Base-by-base conservation (phyloP, 2,888 invertebrate genomes). In the Actias luna region DNA sequence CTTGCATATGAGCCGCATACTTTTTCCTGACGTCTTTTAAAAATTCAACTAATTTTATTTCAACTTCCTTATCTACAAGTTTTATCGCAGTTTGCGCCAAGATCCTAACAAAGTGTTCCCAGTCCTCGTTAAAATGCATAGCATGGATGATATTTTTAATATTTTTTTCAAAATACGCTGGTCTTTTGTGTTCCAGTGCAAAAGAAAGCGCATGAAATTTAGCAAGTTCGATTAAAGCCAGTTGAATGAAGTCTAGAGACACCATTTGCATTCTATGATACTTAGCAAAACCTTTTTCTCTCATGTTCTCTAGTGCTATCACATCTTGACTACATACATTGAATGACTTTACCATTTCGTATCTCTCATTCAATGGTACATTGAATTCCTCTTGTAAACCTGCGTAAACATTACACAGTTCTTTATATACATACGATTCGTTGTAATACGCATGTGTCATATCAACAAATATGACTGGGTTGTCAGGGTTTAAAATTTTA, bases 351-450 rank as follows among this genome's bases (percentile, higher is more conserved):
- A 71, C 67, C 5, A 66, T 63, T 39, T 67, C 69, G 50, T 69
- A 77, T 59, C 67, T 67, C 27, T 75, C 73, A 46, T 64, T 55
- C 1, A 8, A 1, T 0, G 77, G 71, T 7, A 80, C 16, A 5
- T 63, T 31, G 0, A 61, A 64, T 61, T 76, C 70, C 2, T 71
- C 67, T 67, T 80, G 75, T 52, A 85, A 33, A 42, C 71, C 68
- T 0, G 64, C 59, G 8, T 69, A 79, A 29, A 78, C 42, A 29
- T 64, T 61, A 1, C 68, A 64, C 0, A 84, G 60, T 59, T 85
- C 77, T 18, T 64, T 68, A 59, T 84, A 84, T 31, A 74, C 63
- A 57, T 76, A 78, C 12, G 74, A 50, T 74, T 83, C 79, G 36
- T 64, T 74, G 55, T 57, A 61, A 61, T 80, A 83, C 5, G 70